A percentile compares a stretch with the other conserved stretches of the same genome.
Evolutionary conservation across 2,797 vertebrate genomes (phyloP).

Genomic region (Sebastes trivittatus): DNA sequence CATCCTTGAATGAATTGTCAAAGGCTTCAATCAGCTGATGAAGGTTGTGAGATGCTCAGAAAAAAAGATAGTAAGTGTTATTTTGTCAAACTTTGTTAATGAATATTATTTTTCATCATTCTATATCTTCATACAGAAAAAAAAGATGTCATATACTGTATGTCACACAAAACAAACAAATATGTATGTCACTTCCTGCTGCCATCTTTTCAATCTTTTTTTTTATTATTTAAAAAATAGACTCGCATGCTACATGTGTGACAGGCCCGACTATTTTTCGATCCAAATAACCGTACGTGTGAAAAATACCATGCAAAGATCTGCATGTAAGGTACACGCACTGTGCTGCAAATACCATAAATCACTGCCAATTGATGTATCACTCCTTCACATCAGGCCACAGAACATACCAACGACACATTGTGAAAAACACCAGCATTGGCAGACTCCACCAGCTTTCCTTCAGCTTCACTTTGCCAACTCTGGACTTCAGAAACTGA

Average conservation of each 20-base stretch:
- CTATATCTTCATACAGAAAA: too few species aligned
- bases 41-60: background rate
- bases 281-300: background rate
- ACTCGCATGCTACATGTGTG: too few species aligned
- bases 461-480: constrained; percentile 22
- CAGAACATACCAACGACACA: constrained; percentile 60
- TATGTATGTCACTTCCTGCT: background rate
- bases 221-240: too few species aligned
- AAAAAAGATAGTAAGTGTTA: background rate
- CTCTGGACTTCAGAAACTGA: background rate
- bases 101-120: background rate
- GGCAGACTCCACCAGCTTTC: background rate
- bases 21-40: background rate
- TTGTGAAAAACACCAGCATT: constrained; percentile 55
- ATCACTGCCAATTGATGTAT: constrained; percentile 30
- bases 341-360: constrained; percentile 32
- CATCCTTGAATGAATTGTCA: too few species aligned
- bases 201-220: background rate
- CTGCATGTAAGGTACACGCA: constrained; percentile 18
- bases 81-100: background rate
- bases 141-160: background rate
- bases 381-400: constrained; percentile 21
- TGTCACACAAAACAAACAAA: background rate
- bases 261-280: too few species aligned
- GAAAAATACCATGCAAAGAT: background rate